Conservation (phyloP, 2,113 vertebrate species). For the Jaculus jaculus region DNA sequence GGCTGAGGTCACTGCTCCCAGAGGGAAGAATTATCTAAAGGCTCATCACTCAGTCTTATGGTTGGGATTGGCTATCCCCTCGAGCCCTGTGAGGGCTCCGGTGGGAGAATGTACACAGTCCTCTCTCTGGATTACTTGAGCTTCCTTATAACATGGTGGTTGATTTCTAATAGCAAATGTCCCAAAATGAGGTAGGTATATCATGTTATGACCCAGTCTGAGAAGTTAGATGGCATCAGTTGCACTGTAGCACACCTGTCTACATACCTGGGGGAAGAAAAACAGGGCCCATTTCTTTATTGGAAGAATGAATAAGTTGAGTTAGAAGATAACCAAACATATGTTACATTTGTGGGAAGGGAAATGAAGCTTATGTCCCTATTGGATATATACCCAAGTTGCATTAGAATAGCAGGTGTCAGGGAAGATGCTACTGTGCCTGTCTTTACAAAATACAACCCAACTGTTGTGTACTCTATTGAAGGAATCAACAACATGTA, state of each 20-base stretch:
- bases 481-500: not conserved
- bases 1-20: no score
- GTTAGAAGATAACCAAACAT: not conserved
- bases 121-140: not conserved
- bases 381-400: not conserved
- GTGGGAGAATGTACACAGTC: no score
- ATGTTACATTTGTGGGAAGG: not conserved
- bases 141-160: not conserved
- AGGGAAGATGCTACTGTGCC: not conserved
- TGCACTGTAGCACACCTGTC: not conserved
- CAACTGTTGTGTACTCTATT: accelerated
- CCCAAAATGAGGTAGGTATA: not conserved
- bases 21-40: not conserved
- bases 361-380: not conserved
- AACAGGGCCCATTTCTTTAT: not conserved
- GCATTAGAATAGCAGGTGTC: not conserved
- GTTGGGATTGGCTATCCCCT: not conserved
- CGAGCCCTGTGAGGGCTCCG: no score
- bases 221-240: not conserved
- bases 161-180: not conserved
- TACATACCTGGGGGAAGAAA: not conserved
- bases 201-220: not conserved
- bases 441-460: not conserved
- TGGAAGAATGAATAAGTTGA: not conserved
- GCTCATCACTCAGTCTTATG: not conserved